Conservation (phyloP, 2,888 invertebrate species). For the Caenorhabditis becei region DNA sequence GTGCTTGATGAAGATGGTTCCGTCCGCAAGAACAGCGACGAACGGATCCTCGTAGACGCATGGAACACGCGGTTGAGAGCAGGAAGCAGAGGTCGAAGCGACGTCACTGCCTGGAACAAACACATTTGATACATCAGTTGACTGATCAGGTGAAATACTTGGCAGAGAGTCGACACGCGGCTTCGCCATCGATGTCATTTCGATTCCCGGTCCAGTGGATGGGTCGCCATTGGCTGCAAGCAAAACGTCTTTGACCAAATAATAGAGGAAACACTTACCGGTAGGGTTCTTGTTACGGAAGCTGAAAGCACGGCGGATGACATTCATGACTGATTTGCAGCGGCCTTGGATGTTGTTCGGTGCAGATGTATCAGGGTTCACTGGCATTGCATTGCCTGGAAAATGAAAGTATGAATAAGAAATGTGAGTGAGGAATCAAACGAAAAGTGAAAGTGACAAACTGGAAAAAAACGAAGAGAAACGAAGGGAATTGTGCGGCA, state of each 20-base stretch:
- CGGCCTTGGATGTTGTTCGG: slow-evolving; percentile 22
- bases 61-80: slow-evolving; percentile 28
- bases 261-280: slow-evolving; percentile 16
- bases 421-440: too few species aligned
- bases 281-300: slow-evolving; percentile 51
- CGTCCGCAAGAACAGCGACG: slow-evolving; percentile 62
- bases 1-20: slow-evolving; percentile 58
- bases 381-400: slow-evolving; percentile 53
- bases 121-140: background rate
- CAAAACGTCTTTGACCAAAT: background rate
- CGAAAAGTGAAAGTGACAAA: background rate
- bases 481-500: background rate
- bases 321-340: slow-evolving; percentile 65
- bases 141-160: slow-evolving; percentile 24
- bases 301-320: slow-evolving; percentile 61
- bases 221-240: background rate
- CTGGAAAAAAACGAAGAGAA: background rate
- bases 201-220: slow-evolving; percentile 1
- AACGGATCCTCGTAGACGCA: slow-evolving; percentile 67
- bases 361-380: slow-evolving; percentile 24
- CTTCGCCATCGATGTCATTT: slow-evolving; percentile 35
- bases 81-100: slow-evolving; percentile 61
- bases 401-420: too few species aligned
- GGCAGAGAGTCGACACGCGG: slow-evolving; percentile 44
- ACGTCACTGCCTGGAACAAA: slow-evolving; percentile 57